phyloP scores from a whole-genome alignment of 2,113 vertebrate species.

The Camelus bactrianus region DNA sequence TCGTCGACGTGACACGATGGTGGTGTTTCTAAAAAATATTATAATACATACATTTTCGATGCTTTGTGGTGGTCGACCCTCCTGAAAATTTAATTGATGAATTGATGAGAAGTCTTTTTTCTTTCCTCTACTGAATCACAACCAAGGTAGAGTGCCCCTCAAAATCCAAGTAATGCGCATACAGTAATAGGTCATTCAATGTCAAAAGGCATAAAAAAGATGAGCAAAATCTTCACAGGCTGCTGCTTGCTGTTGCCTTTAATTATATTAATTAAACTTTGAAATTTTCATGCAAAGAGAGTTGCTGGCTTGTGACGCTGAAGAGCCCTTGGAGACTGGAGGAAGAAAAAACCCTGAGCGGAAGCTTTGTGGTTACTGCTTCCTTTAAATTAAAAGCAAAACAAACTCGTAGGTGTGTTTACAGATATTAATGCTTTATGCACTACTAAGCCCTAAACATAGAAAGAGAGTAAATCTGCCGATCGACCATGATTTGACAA shows the following conservation, averaged over 20 bases:
- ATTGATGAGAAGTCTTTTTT: conserved; percentile 91
- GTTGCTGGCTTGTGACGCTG: conserved; percentile 90
- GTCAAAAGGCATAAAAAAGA: conserved; percentile 96
- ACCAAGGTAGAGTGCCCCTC: conserved; percentile 82
- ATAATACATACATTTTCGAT: conserved; percentile 89
- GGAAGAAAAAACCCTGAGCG: conserved; percentile 85
- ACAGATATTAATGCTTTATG: conserved; percentile 88
- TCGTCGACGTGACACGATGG: conserved; percentile 92
- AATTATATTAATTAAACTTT: conserved; percentile 99
- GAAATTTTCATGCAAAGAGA: conserved; percentile 92
- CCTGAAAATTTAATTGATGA: conserved; percentile 88
- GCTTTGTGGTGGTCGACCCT: conserved; percentile 80
- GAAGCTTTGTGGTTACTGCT: conserved; percentile 86
- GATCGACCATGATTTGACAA: conserved; percentile 83
- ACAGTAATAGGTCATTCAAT: conserved; percentile 95
- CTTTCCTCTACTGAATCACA: conserved; percentile 79
- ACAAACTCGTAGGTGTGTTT: conserved; percentile 87
- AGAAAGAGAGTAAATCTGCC: conserved; percentile 85
- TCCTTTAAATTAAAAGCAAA: conserved; percentile 85
- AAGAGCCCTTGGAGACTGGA: conserved; percentile 89
- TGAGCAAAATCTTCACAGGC: conserved; percentile 96
- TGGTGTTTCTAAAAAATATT: conserved; percentile 89
- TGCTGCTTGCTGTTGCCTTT: conserved; percentile 97
- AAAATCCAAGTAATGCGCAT: conserved; percentile 83
- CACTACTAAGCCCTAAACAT: conserved; percentile 87